phyloP scores from a whole-genome alignment of 1,140 invertebrate species.

The Drosophila insularis region DNA sequence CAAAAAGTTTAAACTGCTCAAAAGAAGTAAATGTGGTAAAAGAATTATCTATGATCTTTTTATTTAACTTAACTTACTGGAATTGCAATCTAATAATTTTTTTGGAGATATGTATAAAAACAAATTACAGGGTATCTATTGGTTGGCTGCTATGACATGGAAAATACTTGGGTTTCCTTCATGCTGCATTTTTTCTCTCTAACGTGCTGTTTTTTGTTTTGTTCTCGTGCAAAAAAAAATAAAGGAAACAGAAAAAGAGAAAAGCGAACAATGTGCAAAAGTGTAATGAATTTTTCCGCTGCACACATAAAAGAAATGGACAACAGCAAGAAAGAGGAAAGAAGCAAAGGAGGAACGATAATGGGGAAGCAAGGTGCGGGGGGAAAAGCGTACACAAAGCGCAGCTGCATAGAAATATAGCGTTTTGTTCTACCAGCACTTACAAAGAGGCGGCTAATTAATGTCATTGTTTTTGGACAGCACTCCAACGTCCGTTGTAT shows the following conservation, averaged over 20 bases:
- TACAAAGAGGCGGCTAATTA: slow-evolving; percentile 72
- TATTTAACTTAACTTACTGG: no score
- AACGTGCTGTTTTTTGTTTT: slow-evolving; percentile 36
- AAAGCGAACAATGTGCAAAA: slow-evolving; percentile 61
- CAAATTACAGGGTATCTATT: background rate
- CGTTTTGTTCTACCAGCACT: slow-evolving; percentile 63
- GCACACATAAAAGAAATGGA: slow-evolving; percentile 69
- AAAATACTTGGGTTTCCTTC: no score
- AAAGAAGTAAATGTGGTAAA: no score
- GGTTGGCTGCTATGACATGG: background rate
- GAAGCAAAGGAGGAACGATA: slow-evolving; percentile 12
- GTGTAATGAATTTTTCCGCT: slow-evolving; percentile 79
- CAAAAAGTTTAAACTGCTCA: no score
- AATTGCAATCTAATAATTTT: no score
- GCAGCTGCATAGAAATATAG: slow-evolving; percentile 58
- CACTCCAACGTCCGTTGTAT: slow-evolving; percentile 53
- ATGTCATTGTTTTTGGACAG: slow-evolving; percentile 77
- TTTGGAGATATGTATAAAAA: no score
- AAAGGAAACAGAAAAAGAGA: background rate
- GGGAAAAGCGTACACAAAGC: slow-evolving; percentile 24
- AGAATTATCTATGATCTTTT: no score
- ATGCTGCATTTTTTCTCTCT: background rate
- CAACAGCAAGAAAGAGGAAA: slow-evolving; percentile 48
- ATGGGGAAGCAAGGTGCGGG: slow-evolving; percentile 10
- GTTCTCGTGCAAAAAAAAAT: slow-evolving; percentile 52